Conservation (phyloP, 2,797 vertebrate species). For the Myotis daubentonii region DNA sequence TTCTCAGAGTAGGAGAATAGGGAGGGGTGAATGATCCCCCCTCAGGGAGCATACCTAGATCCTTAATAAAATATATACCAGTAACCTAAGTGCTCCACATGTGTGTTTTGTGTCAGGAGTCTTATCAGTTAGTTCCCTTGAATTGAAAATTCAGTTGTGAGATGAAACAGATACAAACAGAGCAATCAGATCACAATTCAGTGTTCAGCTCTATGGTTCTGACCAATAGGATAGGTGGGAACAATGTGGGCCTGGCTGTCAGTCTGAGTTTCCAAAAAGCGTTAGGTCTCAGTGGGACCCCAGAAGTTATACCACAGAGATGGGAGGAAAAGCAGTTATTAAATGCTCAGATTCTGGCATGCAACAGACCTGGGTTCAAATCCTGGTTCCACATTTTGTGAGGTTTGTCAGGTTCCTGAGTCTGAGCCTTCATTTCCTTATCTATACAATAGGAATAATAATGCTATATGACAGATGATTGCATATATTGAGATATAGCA, state of each 20-base stretch:
- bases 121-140: background rate
- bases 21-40: background rate
- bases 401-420: background rate
- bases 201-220: background rate
- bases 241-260: background rate
- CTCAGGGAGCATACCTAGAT: background rate
- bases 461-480: background rate
- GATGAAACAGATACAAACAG: background rate
- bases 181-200: background rate
- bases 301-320: background rate
- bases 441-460: background rate
- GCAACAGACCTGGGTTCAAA: background rate
- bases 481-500: background rate
- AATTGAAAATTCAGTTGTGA: background rate
- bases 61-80: background rate
- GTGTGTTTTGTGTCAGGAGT: background rate
- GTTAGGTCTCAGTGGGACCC: background rate
- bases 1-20: background rate
- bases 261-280: background rate
- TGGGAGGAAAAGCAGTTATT: background rate
- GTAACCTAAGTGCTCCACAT: background rate
- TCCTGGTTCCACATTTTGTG: background rate
- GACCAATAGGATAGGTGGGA: background rate
- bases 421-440: background rate
- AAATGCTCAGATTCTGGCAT: background rate